Evolutionary conservation across 2,797 vertebrate genomes (phyloP).

Genomic region (Atherinosoma microstoma): DNA sequence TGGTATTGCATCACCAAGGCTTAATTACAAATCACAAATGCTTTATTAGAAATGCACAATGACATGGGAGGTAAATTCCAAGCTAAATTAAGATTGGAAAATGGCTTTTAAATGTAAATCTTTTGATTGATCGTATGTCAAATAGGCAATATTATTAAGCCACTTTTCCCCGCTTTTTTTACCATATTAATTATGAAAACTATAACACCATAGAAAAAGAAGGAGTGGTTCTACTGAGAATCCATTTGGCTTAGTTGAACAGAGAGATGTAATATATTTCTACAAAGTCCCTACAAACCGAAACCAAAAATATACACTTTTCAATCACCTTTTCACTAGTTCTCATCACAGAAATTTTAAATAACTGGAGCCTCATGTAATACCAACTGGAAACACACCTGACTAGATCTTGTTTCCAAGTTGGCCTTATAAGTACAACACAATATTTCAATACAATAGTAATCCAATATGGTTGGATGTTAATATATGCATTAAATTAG

Average conservation of each 20-base stretch:
- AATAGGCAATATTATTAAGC: background rate
- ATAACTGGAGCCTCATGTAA: background rate
- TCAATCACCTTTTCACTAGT: background rate
- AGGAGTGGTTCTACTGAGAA: background rate
- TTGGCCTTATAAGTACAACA: slow-evolving; percentile 3
- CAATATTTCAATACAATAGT: slow-evolving; percentile 15
- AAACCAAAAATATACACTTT: background rate
- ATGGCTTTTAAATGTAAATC: background rate
- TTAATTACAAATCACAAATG: slow-evolving; percentile 43
- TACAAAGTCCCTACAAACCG: slow-evolving; percentile 8
- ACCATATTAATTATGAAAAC: background rate
- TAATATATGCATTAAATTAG: background rate
- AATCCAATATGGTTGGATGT: slow-evolving; percentile 18
- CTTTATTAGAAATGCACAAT: slow-evolving; percentile 33
- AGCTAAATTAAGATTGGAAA: slow-evolving; percentile 18
- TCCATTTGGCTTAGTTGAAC: background rate
- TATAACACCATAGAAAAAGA: background rate
- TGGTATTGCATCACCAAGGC: slow-evolving; percentile 59
- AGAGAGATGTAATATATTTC: background rate
- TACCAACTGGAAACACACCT: background rate
- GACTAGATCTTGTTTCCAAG: slow-evolving; percentile 35
- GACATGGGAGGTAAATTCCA: slow-evolving; percentile 42
- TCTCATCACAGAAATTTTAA: background rate
- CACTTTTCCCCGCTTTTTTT: background rate
- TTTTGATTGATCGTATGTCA: background rate